phyloP scores from a whole-genome alignment of 2,113 vertebrate genomes.

The Thermophis baileyi region DNA sequence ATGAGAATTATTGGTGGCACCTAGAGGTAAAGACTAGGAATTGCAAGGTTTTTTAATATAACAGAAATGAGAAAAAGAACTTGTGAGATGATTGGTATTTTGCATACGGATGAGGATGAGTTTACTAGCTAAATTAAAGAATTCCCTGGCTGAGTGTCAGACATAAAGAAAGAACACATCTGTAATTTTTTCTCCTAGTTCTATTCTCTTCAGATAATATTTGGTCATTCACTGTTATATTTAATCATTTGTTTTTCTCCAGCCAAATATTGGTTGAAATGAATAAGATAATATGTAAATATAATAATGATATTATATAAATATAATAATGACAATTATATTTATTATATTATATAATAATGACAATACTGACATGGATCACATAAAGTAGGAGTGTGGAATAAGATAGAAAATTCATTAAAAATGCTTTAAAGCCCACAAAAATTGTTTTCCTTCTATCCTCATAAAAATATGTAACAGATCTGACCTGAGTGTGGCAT shows the following conservation, averaged over 20 bases:
- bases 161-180: neutral
- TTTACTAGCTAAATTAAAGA: slow-evolving; percentile 26
- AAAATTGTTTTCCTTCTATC: neutral
- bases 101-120: slow-evolving; percentile 8
- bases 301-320: no score
- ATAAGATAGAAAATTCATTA: neutral
- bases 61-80: neutral
- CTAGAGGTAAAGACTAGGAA: slow-evolving; percentile 37
- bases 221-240: slow-evolving; percentile 5
- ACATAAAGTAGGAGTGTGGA: neutral
- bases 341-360: no score
- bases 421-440: neutral
- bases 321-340: no score
- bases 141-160: neutral
- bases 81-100: neutral
- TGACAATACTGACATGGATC: neutral
- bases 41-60: slow-evolving; percentile 7
- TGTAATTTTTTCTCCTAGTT: slow-evolving; percentile 29
- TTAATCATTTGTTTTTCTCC: slow-evolving; percentile 11
- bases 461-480: neutral
- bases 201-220: slow-evolving; percentile 24
- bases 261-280: neutral
- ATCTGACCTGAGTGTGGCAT: neutral
- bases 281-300: neutral
- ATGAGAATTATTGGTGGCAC: slow-evolving; percentile 44